A percentile compares a stretch with the other conserved stretches of the same genome.
Conservation (phyloP, 2,888 invertebrate species). For the Melipona beecheii region DNA sequence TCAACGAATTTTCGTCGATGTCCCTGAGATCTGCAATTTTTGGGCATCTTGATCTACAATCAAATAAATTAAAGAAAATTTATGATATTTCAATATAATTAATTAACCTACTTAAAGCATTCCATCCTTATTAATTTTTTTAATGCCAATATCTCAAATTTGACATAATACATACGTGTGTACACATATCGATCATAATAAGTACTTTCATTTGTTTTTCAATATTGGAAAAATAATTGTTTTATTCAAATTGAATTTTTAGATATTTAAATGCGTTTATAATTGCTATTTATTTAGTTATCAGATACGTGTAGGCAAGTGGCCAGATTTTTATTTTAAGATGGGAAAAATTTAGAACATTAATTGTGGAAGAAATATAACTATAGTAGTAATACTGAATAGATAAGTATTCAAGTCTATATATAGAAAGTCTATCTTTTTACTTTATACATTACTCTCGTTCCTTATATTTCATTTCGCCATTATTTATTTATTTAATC, state of each 20-base stretch:
- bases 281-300: neutral
- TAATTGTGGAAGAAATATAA: neutral
- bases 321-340: slow-evolving; percentile 6
- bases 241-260: neutral
- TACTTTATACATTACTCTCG: neutral
- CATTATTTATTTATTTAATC: neutral
- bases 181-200: neutral
- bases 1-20: too few relatives aligned
- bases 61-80: neutral
- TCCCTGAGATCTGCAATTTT: neutral
- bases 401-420: neutral
- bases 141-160: neutral
- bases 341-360: neutral
- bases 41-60: slow-evolving; percentile 1
- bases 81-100: neutral
- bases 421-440: neutral
- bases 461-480: neutral
- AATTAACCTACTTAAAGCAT: slow-evolving; percentile 17
- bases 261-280: neutral
- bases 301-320: neutral
- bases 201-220: neutral
- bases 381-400: neutral
- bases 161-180: neutral
- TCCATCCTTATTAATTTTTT: neutral
- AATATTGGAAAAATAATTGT: neutral